A percentile compares a stretch with the other conserved stretches of the same genome.
Conservation (phyloP, 2,797 vertebrate species). For the Valencia hispanica region DNA sequence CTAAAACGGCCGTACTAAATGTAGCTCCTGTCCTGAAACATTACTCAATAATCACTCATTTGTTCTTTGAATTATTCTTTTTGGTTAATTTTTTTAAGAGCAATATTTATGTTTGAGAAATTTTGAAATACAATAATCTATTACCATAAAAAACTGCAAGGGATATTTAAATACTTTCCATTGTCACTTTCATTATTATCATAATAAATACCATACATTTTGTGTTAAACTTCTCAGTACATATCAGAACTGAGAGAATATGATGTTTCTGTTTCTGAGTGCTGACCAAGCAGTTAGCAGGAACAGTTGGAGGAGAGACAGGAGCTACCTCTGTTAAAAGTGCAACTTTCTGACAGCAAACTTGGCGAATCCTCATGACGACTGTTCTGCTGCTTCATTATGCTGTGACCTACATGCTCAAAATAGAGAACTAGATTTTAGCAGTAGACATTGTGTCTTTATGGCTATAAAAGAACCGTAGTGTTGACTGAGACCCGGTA, state of each 20-base stretch:
- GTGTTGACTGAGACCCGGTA: conserved; percentile 38
- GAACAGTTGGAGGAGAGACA: background rate
- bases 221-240: background rate
- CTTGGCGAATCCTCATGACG: conserved; percentile 56
- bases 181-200: background rate
- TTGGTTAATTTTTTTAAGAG: background rate
- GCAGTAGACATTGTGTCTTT: conserved; percentile 51
- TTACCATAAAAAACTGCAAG: background rate
- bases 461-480: conserved; percentile 51
- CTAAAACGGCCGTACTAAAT: background rate
- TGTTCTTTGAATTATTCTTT: background rate
- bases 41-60: background rate
- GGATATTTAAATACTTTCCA: background rate
- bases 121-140: background rate
- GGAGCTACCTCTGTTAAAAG: background rate
- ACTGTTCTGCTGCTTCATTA: conserved; percentile 68
- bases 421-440: conserved; percentile 75
- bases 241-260: background rate
- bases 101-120: background rate
- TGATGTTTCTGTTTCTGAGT: background rate
- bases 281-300: conserved; percentile 17
- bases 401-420: conserved; percentile 74
- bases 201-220: background rate
- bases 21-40: background rate
- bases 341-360: conserved; percentile 50